Base-by-base conservation (phyloP, 1,140 invertebrate species). In the Prorops nasuta region DNA sequence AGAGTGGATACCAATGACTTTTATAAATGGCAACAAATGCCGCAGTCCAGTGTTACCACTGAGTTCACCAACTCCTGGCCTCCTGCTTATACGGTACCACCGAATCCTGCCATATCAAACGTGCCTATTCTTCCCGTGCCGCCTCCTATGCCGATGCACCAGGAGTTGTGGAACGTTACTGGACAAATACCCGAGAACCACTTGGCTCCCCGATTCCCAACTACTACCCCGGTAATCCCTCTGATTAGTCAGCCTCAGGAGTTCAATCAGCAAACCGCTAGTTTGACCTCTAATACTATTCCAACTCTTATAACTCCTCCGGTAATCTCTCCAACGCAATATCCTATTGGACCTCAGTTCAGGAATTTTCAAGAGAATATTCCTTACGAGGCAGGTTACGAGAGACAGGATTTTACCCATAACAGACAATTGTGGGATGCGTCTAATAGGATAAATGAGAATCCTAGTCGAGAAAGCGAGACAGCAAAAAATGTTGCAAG, bases 321-420 rank as follows among this genome's bases (percentile, higher is more conserved):
- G 14, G 8, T 56, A 19, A 49, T 55, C 4, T 51, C 54, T 3
- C 52, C 58, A 1, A 19, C 43, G 0, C 44, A 32, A n/a, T 64
- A 51, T 38, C 46, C 51, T 8, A 41, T 50, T 8, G 56, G 55
- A 1, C 36, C 45, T 0, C 58, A 48, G 17, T 66, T 56, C 17
- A 52, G 59, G 24, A 34, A 46, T 7, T 65, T 54, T 44, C 54
- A 41, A 4, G 37, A 56, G 6, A 62, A 59, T 34, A 51, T 51
- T 24, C 18, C 53, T 18, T 49, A 54, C 4, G 55, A 67, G 7
- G 32, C 31, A 4, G 19, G 45, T 0, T 63, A 56, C n/a, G 63
- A 63, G 2, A 57, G 59, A 35, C 42, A 49, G 6, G 63, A 66
- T 14, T 66, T 58, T 44, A n/a, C 56, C 6, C 61, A 54, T 6